Evolutionary conservation across 2,888 invertebrate species (phyloP).

Genomic region (Falcaria lacertinaria): DNA sequence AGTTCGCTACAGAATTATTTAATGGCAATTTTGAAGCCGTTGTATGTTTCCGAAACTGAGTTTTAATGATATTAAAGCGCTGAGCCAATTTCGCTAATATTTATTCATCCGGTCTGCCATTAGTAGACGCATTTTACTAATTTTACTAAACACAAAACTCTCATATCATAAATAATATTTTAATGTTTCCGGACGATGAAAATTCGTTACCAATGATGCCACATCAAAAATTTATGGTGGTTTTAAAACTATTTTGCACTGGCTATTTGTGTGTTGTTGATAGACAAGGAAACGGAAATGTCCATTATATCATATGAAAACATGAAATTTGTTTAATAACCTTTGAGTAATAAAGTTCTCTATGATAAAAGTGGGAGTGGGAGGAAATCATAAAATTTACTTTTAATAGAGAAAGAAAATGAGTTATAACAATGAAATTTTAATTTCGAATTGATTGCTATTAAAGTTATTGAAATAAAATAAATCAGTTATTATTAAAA

Average conservation of each 20-base stretch:
- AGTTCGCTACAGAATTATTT: constrained; percentile 19
- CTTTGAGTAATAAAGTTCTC: too few species aligned
- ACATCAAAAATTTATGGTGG: constrained; percentile 71
- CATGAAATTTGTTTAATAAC: constrained; percentile 40
- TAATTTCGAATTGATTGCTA: too few species aligned
- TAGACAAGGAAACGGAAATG: constrained; percentile 67
- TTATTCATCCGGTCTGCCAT: constrained; percentile 65
- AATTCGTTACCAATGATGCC: constrained; percentile 64
- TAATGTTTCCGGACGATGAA: constrained; percentile 73
- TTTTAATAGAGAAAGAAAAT: too few species aligned
- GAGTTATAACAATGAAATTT: too few species aligned
- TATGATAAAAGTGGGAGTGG: constrained; percentile 55
- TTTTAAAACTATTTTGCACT: constrained; percentile 75
- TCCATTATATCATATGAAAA: constrained; percentile 66
- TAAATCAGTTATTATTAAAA: too few species aligned
- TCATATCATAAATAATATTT: constrained; percentile 67
- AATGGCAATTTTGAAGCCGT: constrained; percentile 40
- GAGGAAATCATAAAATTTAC: constrained; percentile 69
- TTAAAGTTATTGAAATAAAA: too few species aligned
- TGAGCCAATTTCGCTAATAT: constrained; percentile 57
- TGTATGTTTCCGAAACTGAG: constrained; percentile 41
- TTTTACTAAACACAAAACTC: constrained; percentile 70
- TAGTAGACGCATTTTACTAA: constrained; percentile 63
- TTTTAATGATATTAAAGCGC: constrained; percentile 50
- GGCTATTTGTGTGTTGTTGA: constrained; percentile 50